Evolutionary conservation across 2,113 vertebrate genomes (phyloP).

Genomic region (Haliaeetus leucogaster): DNA sequence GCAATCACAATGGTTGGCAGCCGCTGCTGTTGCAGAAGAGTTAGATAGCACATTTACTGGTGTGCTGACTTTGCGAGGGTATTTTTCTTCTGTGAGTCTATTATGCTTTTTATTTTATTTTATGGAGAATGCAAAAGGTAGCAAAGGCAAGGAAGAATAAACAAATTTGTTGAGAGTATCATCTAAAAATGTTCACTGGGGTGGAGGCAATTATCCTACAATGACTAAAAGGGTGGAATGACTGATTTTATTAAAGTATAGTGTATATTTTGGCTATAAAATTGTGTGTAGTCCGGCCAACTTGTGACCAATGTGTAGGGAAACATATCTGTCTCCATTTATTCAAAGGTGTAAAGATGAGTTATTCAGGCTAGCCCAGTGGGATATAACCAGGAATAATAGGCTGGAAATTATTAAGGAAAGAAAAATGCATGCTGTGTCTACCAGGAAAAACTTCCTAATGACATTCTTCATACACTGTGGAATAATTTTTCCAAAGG

Average conservation of each 20-base stretch:
- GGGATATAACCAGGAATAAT: conserved; percentile 33
- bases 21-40: neutral
- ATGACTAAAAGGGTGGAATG: conserved; percentile 13
- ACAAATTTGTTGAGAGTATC: neutral
- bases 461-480: neutral
- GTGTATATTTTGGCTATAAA: conserved; percentile 36
- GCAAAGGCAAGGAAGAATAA: neutral
- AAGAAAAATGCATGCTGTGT: conserved; percentile 41
- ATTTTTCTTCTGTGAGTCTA: neutral
- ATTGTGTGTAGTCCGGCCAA: conserved; percentile 28
- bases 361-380: neutral
- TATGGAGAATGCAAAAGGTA: neutral
- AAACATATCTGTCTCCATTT: conserved; percentile 44
- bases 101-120: neutral
- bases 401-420: conserved; percentile 50
- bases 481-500: conserved; percentile 55
- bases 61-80: neutral
- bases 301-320: conserved; percentile 3
- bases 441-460: conserved; percentile 55
- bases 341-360: conserved; percentile 39
- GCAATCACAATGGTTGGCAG: neutral
- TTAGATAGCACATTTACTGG: neutral
- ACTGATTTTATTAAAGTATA: conserved; percentile 13
- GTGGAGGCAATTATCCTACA: neutral
- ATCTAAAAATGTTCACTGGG: neutral